Percentiles rank a stretch among this genome's conserved stretches.
These are phyloP conservation scores for Crotalus tigris DNA, from an alignment of 2,113 vertebrate genomes.

Conservation along the genomic window DNA sequence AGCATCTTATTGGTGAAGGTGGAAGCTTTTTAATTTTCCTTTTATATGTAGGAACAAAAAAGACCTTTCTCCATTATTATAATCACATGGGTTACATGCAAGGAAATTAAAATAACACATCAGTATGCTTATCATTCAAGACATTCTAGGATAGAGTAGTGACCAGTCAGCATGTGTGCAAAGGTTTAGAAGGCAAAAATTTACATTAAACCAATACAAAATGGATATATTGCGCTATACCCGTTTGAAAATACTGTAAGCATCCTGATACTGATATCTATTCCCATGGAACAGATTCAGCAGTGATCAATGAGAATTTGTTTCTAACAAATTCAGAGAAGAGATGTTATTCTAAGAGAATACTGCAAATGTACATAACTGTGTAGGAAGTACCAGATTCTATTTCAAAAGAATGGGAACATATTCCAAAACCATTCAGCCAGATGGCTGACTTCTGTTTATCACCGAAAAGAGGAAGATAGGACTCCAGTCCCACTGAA, in stretches of 20 bases:
- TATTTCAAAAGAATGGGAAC: slow-evolving; percentile 1
- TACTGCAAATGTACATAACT: background rate
- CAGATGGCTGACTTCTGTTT: slow-evolving; percentile 7
- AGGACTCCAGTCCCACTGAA: background rate
- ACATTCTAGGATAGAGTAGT: background rate
- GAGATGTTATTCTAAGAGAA: background rate
- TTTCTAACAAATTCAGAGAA: background rate
- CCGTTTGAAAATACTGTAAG: background rate
- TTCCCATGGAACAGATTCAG: background rate
- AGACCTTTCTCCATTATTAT: background rate
- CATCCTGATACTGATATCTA: background rate
- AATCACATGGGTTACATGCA: background rate
- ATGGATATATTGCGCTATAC: background rate
- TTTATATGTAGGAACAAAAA: background rate
- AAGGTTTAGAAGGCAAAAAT: background rate
- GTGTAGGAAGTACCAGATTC: slow-evolving; percentile 11
- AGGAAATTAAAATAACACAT: background rate
- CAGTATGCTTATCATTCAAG: background rate
- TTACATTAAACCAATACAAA: background rate
- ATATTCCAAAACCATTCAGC: background rate
- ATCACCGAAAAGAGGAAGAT: background rate
- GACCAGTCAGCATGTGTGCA: background rate
- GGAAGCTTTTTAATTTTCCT: background rate
- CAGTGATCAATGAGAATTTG: background rate
- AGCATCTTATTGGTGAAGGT: background rate